Conservation (phyloP, 2,113 vertebrate species). For the Himantopus leucocephalus region DNA sequence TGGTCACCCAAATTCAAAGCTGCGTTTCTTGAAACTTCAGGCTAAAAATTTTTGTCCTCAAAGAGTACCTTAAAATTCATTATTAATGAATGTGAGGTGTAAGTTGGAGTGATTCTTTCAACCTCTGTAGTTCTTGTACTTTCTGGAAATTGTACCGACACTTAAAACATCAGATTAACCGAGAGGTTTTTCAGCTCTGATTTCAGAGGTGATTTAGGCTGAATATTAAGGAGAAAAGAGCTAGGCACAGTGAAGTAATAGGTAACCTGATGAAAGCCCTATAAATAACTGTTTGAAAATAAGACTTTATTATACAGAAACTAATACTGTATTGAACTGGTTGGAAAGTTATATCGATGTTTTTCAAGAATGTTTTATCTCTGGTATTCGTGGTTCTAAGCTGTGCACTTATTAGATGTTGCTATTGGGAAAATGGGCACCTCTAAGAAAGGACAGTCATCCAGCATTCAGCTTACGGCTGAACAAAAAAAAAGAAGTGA, state of each 20-base stretch:
- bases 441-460: background rate
- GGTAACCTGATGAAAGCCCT: constrained; percentile 7
- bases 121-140: background rate
- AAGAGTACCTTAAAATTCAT: background rate
- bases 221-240: background rate
- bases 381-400: constrained; percentile 22
- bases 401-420: constrained; percentile 9
- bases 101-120: background rate
- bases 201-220: background rate
- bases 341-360: background rate
- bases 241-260: background rate
- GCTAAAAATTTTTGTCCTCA: background rate
- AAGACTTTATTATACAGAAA: background rate
- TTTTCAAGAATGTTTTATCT: constrained; percentile 25
- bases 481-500: background rate
- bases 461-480: background rate
- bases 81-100: background rate
- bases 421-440: background rate
- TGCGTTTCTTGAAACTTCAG: background rate
- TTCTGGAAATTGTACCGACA: background rate
- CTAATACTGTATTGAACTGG: background rate
- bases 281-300: constrained; percentile 24
- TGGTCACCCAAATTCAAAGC: background rate
- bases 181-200: background rate
- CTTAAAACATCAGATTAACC: constrained; percentile 2